Evolutionary conservation across 2,888 invertebrate genomes (phyloP).

Genomic region (Leucozona laternaria): DNA sequence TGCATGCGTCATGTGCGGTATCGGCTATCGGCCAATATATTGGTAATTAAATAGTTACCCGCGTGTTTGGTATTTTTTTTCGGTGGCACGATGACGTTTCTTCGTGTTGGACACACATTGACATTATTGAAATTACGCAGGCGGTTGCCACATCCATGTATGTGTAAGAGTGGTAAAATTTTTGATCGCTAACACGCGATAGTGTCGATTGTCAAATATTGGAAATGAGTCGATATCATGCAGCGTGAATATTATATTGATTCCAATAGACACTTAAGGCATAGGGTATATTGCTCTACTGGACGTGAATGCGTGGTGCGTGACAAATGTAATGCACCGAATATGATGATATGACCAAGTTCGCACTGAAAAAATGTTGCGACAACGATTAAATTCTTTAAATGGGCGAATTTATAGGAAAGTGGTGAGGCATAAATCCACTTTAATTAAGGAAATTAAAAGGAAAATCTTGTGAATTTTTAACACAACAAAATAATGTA

Average conservation of each 20-base stretch:
- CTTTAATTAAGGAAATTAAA: background rate
- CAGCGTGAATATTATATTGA: conserved; percentile 46
- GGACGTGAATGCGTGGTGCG: conserved; percentile 35
- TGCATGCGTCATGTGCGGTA: conserved; percentile 64
- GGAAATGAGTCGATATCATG: conserved; percentile 54
- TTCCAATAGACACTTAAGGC: conserved; percentile 24
- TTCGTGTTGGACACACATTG: conserved; percentile 69
- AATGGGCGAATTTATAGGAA: background rate
- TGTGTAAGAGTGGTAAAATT: conserved; percentile 11
- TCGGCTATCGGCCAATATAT: conserved; percentile 53
- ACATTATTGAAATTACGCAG: conserved; percentile 69
- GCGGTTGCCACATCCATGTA: conserved; percentile 15
- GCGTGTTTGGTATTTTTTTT: conserved; percentile 56
- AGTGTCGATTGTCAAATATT: conserved; percentile 56
- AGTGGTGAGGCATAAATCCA: background rate
- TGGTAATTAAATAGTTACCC: conserved; percentile 69
- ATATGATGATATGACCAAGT: conserved; percentile 27
- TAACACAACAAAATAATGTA: too few species aligned
- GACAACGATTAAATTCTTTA: background rate
- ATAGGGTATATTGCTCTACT: background rate
- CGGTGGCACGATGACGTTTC: conserved; percentile 55
- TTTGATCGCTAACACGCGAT: conserved; percentile 60
- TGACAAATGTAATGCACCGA: conserved; percentile 28
- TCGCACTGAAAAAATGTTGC: conserved; percentile 14
- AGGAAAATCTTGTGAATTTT: background rate